Percentiles rank a stretch among this genome's conserved stretches.
These are phyloP conservation scores for Acleris cristana DNA, from an alignment of 2,888 invertebrate species.

Conservation along the genomic window DNA sequence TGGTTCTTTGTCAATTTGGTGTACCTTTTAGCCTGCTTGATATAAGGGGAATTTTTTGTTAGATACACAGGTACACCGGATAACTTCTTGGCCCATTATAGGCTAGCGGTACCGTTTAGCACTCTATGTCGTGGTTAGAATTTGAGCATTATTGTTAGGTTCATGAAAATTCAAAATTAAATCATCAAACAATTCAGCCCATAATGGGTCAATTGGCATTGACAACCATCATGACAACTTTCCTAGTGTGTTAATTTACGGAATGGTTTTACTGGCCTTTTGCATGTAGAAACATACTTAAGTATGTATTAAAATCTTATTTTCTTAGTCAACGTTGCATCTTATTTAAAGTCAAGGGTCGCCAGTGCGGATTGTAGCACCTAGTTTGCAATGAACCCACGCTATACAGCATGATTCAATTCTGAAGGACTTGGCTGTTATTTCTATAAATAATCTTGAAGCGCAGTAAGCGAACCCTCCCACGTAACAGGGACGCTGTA, in stretches of 20 bases:
- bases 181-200: no score
- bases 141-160: no score
- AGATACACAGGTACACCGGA: background rate
- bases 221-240: no score
- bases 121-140: no score
- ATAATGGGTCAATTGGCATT: no score
- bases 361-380: background rate
- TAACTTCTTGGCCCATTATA: background rate
- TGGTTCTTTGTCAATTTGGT: constrained; percentile 4
- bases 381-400: background rate
- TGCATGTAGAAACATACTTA: no score
- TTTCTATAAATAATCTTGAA: constrained; percentile 14
- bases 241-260: no score
- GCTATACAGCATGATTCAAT: background rate
- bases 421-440: constrained; percentile 2
- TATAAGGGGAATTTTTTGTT: background rate
- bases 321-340: no score
- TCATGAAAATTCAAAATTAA: no score
- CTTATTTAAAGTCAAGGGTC: background rate
- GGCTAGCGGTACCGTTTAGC: no score
- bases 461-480: constrained; percentile 15
- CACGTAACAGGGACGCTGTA: constrained; percentile 13
- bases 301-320: no score
- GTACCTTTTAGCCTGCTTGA: background rate
- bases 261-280: no score